Percentiles rank a stretch among this genome's conserved stretches.
Evolutionary conservation across 2,888 invertebrate genomes (phyloP).

Genomic region (Tenthredo mesomela): DNA sequence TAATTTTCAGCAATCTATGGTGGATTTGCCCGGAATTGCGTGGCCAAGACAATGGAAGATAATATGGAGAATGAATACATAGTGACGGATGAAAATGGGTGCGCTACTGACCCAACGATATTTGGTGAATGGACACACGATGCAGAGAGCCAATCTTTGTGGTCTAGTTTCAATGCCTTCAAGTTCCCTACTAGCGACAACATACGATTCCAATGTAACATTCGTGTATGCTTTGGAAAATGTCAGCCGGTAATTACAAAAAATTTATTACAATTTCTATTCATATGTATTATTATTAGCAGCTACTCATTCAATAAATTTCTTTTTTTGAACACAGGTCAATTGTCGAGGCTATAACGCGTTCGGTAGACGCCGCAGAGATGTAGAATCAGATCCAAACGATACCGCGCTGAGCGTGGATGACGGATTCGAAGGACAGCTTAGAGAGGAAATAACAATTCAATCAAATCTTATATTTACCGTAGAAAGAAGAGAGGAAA

Average conservation of each 20-base stretch:
- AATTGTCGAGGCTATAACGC: slow-evolving; percentile 96
- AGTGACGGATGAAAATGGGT: slow-evolving; percentile 96
- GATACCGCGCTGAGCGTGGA: slow-evolving; percentile 82
- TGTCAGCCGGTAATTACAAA: slow-evolving; percentile 91
- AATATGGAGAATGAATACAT: slow-evolving; percentile 94
- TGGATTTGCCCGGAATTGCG: slow-evolving; percentile 95
- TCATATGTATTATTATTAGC: too few relatives aligned
- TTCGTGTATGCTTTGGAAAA: slow-evolving; percentile 95
- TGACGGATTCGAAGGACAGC: slow-evolving; percentile 86
- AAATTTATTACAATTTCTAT: slow-evolving; percentile 32
- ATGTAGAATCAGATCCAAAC: slow-evolving; percentile 79
- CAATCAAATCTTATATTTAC: slow-evolving; percentile 95
- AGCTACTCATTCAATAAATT: slow-evolving; percentile 51
- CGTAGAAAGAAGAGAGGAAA: slow-evolving; percentile 90
- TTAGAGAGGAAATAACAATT: slow-evolving; percentile 95
- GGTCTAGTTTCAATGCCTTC: slow-evolving; percentile 95
- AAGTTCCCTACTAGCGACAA: slow-evolving; percentile 97
- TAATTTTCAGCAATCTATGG: slow-evolving; percentile 89
- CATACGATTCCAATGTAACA: slow-evolving; percentile 97
- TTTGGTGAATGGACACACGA: slow-evolving; percentile 97
- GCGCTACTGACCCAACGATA: slow-evolving; percentile 94
- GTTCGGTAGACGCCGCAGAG: slow-evolving; percentile 90
- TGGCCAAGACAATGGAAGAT: slow-evolving; percentile 95
- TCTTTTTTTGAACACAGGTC: slow-evolving; percentile 80
- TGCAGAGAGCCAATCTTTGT: slow-evolving; percentile 89